Evolutionary conservation across 2,113 vertebrate genomes (phyloP).

Genomic region (Psettodes erumei): DNA sequence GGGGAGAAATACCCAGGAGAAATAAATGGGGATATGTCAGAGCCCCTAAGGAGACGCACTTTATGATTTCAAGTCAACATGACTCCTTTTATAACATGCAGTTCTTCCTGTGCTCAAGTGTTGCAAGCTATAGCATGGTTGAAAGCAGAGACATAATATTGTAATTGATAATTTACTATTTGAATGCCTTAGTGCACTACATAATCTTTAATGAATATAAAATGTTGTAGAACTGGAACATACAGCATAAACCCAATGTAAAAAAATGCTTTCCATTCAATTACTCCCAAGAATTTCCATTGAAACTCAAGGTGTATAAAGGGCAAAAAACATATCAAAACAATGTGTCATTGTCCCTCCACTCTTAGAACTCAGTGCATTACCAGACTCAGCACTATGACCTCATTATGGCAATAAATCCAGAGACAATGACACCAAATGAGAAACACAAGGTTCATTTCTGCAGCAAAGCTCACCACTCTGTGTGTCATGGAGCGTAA

Average conservation of each 20-base stretch:
- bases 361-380: constrained; percentile 29
- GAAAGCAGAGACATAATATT: not conserved
- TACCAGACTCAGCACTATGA: constrained; percentile 33
- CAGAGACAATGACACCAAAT: constrained; percentile 41
- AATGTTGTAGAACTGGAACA: not conserved
- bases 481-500: constrained; percentile 37
- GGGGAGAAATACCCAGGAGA: constrained; percentile 37
- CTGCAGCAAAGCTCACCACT: constrained; percentile 40
- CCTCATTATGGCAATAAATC: constrained; percentile 68
- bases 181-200: not conserved
- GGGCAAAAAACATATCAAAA: constrained; percentile 37
- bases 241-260: not conserved
- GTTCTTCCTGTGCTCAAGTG: not conserved
- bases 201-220: not conserved
- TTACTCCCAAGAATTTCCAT: too few species aligned
- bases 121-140: not conserved
- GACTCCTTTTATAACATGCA: not conserved
- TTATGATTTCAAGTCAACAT: constrained; percentile 21
- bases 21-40: constrained; percentile 29
- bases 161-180: too few species aligned
- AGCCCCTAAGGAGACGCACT: constrained; percentile 18
- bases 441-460: constrained; percentile 50
- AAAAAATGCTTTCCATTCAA: not conserved
- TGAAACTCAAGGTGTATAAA: constrained; percentile 27
- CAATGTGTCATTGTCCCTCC: constrained; percentile 22